Evolutionary conservation across 2,888 invertebrate genomes (phyloP).

Genomic region (Laspeyria flexula): DNA sequence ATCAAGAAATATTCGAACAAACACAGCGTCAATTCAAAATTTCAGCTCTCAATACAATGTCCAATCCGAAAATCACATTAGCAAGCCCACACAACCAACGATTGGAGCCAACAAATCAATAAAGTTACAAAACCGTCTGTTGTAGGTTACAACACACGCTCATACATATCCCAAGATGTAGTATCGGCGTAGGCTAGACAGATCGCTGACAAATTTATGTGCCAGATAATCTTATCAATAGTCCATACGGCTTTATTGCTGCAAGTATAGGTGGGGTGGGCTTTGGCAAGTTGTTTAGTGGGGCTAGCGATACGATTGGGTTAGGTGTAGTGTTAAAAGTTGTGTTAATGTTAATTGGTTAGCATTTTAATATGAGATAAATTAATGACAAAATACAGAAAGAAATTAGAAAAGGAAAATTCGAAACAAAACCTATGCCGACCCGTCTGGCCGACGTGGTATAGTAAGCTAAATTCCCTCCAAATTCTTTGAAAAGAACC

Average conservation of each 20-base stretch:
- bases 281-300: background rate
- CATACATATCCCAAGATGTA: slow-evolving; percentile 46
- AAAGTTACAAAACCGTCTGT: slow-evolving; percentile 34
- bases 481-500: too few relatives aligned
- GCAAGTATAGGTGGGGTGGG: slow-evolving; percentile 5
- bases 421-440: too few relatives aligned
- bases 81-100: slow-evolving; percentile 8
- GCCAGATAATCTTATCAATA: slow-evolving; percentile 73
- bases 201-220: slow-evolving; percentile 79
- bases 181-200: slow-evolving; percentile 54
- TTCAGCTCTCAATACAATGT: too few relatives aligned
- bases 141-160: slow-evolving; percentile 43
- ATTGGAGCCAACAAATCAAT: slow-evolving; percentile 21
- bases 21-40: too few relatives aligned
- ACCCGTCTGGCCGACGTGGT: too few relatives aligned
- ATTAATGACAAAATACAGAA: too few relatives aligned
- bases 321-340: background rate
- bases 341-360: background rate
- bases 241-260: slow-evolving; percentile 72
- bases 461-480: too few relatives aligned
- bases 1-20: too few relatives aligned
- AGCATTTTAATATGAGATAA: too few relatives aligned
- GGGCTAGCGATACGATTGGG: background rate
- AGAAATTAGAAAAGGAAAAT: too few relatives aligned
- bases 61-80: slow-evolving; percentile 19